phyloP scores from a whole-genome alignment of 2,888 invertebrate species.

The Lasioglossum zephyrum region DNA sequence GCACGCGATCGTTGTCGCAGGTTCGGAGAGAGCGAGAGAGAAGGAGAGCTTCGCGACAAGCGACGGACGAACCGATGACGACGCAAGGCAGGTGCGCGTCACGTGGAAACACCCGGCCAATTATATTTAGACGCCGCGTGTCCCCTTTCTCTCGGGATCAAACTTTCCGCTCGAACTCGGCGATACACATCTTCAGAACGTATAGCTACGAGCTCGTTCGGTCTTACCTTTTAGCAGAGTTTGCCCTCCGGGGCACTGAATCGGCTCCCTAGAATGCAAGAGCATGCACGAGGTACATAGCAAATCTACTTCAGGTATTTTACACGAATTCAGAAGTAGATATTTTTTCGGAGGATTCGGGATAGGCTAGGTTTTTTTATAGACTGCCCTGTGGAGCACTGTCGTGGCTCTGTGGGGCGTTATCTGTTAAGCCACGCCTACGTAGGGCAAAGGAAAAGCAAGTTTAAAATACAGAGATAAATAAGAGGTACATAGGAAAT shows the following conservation, averaged over 20 bases:
- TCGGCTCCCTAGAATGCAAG: background rate
- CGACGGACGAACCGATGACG: slow-evolving; percentile 58
- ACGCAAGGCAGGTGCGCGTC: slow-evolving; percentile 75
- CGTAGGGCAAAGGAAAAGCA: background rate
- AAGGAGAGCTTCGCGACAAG: background rate
- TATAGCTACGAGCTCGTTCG: background rate
- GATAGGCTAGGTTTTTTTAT: no score
- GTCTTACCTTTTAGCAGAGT: background rate
- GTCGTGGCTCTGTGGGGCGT: background rate
- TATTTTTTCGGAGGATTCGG: no score
- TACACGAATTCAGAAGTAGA: no score
- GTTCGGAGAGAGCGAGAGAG: slow-evolving; percentile 20
- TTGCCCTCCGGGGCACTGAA: background rate
- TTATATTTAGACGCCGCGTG: slow-evolving; percentile 74
- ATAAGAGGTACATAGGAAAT: background rate
- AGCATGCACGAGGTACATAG: background rate
- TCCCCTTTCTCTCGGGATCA: slow-evolving; percentile 5
- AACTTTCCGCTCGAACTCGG: slow-evolving; percentile 4
- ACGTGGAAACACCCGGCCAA: slow-evolving; percentile 69
- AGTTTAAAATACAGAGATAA: background rate
- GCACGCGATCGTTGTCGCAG: slow-evolving; percentile 51
- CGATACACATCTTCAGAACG: background rate
- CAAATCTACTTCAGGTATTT: background rate
- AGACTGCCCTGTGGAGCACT: background rate
- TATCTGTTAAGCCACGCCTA: background rate